These are phyloP conservation scores for Cyanocitta stelleri DNA, from an alignment of 2,113 vertebrate species.

Conservation along the genomic window DNA sequence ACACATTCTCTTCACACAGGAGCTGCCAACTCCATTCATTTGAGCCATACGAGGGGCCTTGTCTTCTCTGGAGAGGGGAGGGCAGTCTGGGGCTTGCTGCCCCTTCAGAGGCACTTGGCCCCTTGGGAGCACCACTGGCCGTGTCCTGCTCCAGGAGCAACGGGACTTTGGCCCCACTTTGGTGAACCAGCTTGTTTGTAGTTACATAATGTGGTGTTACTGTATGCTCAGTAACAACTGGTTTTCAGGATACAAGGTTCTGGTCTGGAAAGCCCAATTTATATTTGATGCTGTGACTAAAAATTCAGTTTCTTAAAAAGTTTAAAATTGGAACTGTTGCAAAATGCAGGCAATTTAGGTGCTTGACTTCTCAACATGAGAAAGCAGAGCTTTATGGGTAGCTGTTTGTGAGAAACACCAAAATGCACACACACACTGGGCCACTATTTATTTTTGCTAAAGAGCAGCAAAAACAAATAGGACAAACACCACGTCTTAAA, in stretches of 20 bases:
- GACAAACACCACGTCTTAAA: constrained; percentile 51
- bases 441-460: constrained; percentile 42
- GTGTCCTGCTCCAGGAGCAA: background rate
- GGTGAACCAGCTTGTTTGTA: background rate
- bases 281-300: background rate
- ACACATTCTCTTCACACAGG: background rate
- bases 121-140: background rate
- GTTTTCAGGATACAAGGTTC: background rate
- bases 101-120: background rate
- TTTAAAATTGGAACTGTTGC: background rate
- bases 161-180: background rate
- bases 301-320: background rate
- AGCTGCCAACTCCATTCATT: background rate
- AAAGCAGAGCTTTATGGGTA: constrained; percentile 56
- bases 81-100: background rate
- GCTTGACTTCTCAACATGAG: constrained; percentile 28
- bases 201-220: background rate
- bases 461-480: constrained; percentile 61
- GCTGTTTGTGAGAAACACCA: constrained; percentile 26
- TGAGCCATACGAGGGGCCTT: background rate
- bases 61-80: background rate
- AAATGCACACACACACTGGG: constrained; percentile 30
- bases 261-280: constrained; percentile 9
- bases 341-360: constrained; percentile 17
- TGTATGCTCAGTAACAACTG: background rate